phyloP scores from a whole-genome alignment of 2,797 vertebrate species.

The Melanotaenia boesemani region DNA sequence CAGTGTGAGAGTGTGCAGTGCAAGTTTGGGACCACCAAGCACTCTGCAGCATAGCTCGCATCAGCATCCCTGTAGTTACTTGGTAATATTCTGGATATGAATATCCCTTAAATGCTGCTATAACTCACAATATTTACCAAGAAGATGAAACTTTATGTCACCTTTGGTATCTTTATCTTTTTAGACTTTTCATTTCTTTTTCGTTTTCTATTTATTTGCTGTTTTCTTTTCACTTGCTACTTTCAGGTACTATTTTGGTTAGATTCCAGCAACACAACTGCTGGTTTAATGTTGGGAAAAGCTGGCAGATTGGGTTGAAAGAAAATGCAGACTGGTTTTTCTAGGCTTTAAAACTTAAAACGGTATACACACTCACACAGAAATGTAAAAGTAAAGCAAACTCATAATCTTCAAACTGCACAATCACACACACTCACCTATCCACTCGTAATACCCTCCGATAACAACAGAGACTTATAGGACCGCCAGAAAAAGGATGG shows the following conservation, averaged over 20 bases:
- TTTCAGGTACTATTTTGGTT: background rate
- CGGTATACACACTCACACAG: background rate
- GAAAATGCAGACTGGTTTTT: background rate
- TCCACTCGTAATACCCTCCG: conserved; percentile 46
- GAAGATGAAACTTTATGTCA: background rate
- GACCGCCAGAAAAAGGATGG: conserved; percentile 43
- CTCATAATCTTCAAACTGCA: conserved; percentile 5
- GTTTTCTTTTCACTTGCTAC: background rate
- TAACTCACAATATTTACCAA: background rate
- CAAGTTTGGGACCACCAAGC: background rate
- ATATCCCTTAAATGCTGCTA: background rate
- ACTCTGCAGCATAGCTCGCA: background rate
- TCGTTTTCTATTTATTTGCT: background rate
- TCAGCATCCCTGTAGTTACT: background rate
- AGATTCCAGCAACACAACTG: background rate
- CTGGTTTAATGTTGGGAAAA: background rate
- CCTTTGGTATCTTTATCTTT: background rate
- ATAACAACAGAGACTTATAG: conserved; percentile 58
- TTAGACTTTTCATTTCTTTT: background rate
- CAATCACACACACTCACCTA: conserved; percentile 34
- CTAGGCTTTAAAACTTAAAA: background rate
- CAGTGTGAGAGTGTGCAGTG: background rate
- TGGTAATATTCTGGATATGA: background rate
- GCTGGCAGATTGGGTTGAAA: background rate
- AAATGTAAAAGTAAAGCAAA: conserved; percentile 2